phyloP scores from a whole-genome alignment of 2,888 invertebrate species.

The Patella depressa region DNA sequence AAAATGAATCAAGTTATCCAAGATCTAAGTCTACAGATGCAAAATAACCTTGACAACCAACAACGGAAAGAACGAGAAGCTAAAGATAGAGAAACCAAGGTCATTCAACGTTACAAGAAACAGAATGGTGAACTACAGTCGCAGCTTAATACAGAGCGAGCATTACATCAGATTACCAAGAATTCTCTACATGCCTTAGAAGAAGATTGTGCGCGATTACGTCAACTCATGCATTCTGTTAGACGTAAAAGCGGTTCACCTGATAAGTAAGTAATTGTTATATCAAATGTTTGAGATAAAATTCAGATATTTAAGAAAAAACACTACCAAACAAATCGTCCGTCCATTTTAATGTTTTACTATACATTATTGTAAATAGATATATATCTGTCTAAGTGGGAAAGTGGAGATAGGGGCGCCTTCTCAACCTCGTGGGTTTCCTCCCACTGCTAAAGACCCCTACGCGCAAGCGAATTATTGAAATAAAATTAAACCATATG shows the following conservation, averaged over 20 bases:
- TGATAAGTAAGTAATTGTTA: constrained; percentile 48
- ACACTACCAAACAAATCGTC: too few species aligned
- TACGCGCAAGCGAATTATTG: too few species aligned
- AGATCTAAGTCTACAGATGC: constrained; percentile 59
- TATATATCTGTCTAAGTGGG: too few species aligned
- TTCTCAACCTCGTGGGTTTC: too few species aligned
- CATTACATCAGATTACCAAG: constrained; percentile 63
- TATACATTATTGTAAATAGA: too few species aligned
- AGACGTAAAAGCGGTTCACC: constrained; percentile 42
- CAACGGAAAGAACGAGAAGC: constrained; percentile 34
- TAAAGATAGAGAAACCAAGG: constrained; percentile 39
- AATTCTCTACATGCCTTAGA: constrained; percentile 59
- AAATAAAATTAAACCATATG: too few species aligned
- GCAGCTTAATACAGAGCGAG: constrained; percentile 61
- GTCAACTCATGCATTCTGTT: constrained; percentile 53
- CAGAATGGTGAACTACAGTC: constrained; percentile 55
- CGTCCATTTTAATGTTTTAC: too few species aligned
- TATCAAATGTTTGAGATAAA: too few species aligned
- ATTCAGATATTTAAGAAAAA: too few species aligned
- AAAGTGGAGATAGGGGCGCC: too few species aligned
- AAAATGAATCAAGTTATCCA: constrained; percentile 63
- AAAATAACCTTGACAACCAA: constrained; percentile 53
- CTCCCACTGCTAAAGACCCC: too few species aligned
- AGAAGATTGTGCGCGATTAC: constrained; percentile 61
- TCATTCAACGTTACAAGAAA: constrained; percentile 45